phyloP scores from a whole-genome alignment of 2,797 vertebrate species.

The Xiphophorus birchmanni region DNA sequence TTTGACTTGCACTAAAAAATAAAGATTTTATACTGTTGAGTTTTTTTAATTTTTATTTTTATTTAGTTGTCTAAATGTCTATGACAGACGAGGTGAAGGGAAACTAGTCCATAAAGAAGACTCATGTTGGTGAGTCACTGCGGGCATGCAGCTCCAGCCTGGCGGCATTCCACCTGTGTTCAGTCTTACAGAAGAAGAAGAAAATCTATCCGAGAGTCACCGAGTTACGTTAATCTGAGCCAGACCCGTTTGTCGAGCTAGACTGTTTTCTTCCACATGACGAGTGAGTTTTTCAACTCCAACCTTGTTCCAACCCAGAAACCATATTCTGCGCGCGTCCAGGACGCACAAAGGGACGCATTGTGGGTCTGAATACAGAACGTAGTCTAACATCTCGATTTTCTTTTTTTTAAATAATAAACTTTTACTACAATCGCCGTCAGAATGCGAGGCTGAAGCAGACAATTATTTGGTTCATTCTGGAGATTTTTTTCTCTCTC shows the following conservation, averaged over 20 bases:
- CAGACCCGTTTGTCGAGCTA: conserved; percentile 76
- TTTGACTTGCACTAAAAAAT: neutral
- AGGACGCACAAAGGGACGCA: conserved; percentile 20
- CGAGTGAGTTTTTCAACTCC: conserved; percentile 38
- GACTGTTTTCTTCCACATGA: conserved; percentile 61
- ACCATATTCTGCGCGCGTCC: conserved; percentile 31
- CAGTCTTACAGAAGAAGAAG: conserved; percentile 15
- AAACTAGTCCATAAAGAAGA: neutral
- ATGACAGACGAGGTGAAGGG: neutral
- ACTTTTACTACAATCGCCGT: neutral
- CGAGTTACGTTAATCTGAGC: conserved; percentile 20
- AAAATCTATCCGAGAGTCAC: conserved; percentile 35
- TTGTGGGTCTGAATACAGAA: neutral
- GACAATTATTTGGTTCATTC: neutral
- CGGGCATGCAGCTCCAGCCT: conserved; percentile 52
- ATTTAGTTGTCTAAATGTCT: rapidly evolving
- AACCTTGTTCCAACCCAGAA: conserved; percentile 63
- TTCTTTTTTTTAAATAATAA: neutral
- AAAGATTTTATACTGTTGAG: neutral
- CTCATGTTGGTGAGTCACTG: conserved; percentile 54
- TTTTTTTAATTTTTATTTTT: neutral
- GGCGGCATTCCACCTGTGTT: conserved; percentile 74
- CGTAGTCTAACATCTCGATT: neutral
- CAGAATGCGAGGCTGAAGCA: conserved; percentile 60
- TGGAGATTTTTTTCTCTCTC: neutral